Percentiles rank a stretch among this genome's conserved stretches.
Evolutionary conservation across 2,113 vertebrate species (phyloP).

Genomic region (Dicentrarchus labrax): DNA sequence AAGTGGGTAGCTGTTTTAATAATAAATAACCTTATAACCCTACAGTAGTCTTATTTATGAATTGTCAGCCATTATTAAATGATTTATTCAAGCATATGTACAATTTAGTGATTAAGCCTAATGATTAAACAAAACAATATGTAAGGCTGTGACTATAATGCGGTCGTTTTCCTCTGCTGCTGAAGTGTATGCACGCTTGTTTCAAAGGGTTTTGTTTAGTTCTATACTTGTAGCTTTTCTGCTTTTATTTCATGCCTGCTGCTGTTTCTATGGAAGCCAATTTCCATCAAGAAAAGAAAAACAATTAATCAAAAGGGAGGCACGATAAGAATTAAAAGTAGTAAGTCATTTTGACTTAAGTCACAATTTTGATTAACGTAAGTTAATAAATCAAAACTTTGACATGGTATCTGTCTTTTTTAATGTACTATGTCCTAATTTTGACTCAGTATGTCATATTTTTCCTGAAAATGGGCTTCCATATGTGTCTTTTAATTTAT

Average conservation of each 20-base stretch:
- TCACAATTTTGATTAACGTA: background rate
- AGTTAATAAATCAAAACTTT: background rate
- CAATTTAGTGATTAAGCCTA: slow-evolving; percentile 43
- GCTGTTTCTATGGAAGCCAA: background rate
- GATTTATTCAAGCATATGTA: slow-evolving; percentile 62
- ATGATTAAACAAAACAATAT: slow-evolving; percentile 51
- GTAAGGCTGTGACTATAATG: slow-evolving; percentile 16
- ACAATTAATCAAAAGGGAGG: no score
- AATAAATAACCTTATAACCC: slow-evolving; percentile 47
- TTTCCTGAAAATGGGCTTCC: background rate
- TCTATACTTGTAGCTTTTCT: slow-evolving; percentile 7
- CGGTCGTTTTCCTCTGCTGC: background rate
- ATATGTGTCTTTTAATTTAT: background rate
- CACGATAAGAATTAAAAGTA: background rate
- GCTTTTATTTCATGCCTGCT: background rate
- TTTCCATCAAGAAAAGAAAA: background rate
- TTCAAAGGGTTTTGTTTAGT: slow-evolving; percentile 18
- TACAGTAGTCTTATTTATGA: slow-evolving; percentile 52
- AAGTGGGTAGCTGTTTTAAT: slow-evolving; percentile 48
- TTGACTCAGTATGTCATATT: background rate
- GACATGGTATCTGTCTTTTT: background rate
- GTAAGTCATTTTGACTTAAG: background rate
- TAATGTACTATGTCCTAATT: background rate
- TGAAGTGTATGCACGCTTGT: background rate
- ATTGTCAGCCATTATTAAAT: slow-evolving; percentile 40